Percentiles rank a stretch among this genome's conserved stretches.
Evolutionary conservation across 2,113 vertebrate genomes (phyloP).

Genomic region (Fregetta grallaria): DNA sequence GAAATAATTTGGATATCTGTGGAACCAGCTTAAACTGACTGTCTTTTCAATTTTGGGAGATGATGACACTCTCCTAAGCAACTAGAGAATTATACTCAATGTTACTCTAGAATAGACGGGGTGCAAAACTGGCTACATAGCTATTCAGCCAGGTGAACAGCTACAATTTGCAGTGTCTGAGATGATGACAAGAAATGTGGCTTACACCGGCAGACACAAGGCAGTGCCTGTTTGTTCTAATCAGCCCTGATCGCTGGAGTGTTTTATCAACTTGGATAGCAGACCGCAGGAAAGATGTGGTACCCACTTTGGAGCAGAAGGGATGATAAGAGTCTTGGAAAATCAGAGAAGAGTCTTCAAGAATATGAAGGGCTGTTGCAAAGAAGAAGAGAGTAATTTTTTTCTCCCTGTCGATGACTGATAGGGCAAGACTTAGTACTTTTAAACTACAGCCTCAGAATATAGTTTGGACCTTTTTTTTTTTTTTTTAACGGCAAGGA

Average conservation of each 20-base stretch:
- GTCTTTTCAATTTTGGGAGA: too few species aligned
- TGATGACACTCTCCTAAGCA: neutral
- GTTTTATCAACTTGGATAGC: neutral
- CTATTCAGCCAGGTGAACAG: neutral
- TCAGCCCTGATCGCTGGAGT: rapidly evolving
- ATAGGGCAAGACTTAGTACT: neutral
- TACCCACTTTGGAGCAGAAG: neutral
- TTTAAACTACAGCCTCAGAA: neutral
- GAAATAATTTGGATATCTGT: too few species aligned
- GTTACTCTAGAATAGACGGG: neutral
- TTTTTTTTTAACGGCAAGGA: neutral
- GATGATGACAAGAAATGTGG: neutral
- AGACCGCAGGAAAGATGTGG: neutral
- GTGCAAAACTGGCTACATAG: neutral
- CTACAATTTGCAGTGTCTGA: neutral
- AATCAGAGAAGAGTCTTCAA: neutral
- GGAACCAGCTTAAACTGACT: too few species aligned
- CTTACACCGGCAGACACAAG: neutral
- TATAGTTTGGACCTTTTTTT: neutral
- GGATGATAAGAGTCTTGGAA: neutral
- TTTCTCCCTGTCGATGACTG: neutral
- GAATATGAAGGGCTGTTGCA: neutral
- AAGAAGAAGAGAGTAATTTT: neutral
- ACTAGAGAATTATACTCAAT: neutral
- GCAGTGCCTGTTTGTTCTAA: neutral